These are phyloP conservation scores for Drosophila paulistorum DNA, from an alignment of 1,140 invertebrate genomes.

Conservation along the genomic window DNA sequence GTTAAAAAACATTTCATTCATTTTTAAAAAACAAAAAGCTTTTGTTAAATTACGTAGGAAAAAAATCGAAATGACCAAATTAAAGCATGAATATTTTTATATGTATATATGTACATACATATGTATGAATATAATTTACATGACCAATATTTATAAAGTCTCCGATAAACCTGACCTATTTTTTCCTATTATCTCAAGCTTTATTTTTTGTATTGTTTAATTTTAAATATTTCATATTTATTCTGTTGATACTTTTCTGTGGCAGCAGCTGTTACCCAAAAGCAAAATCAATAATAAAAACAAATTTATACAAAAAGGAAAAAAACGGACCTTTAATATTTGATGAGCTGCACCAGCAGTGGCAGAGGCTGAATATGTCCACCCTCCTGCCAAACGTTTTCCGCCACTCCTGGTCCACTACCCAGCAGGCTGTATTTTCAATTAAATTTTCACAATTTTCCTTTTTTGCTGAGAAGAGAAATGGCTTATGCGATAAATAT, in stretches of 20 bases:
- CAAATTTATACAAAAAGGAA: constrained; percentile 12
- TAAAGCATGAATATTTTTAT: neutral
- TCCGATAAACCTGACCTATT: constrained; percentile 1
- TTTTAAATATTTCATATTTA: constrained; percentile 50
- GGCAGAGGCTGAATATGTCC: neutral
- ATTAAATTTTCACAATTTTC: constrained; percentile 81
- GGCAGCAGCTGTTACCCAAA: constrained; percentile 51
- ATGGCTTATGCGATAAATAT: constrained; percentile 79
- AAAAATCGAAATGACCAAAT: neutral
- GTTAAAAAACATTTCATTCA: neutral
- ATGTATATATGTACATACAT: too few relatives aligned
- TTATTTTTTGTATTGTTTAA: constrained; percentile 4
- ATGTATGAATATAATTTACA: neutral
- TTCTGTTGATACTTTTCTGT: constrained; percentile 31
- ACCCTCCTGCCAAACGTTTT: neutral
- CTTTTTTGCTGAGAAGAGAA: constrained; percentile 48
- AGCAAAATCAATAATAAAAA: constrained; percentile 36
- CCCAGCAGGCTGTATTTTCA: constrained; percentile 58
- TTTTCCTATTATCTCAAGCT: neutral
- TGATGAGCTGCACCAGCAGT: constrained; percentile 47
- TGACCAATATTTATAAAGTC: constrained; percentile 4
- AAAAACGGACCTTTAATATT: constrained; percentile 62
- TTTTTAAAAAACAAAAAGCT: neutral
- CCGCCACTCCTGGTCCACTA: neutral
- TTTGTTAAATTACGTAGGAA: neutral